Evolutionary conservation across 2,888 invertebrate genomes (phyloP).

Genomic region (Drosophila helvetica): DNA sequence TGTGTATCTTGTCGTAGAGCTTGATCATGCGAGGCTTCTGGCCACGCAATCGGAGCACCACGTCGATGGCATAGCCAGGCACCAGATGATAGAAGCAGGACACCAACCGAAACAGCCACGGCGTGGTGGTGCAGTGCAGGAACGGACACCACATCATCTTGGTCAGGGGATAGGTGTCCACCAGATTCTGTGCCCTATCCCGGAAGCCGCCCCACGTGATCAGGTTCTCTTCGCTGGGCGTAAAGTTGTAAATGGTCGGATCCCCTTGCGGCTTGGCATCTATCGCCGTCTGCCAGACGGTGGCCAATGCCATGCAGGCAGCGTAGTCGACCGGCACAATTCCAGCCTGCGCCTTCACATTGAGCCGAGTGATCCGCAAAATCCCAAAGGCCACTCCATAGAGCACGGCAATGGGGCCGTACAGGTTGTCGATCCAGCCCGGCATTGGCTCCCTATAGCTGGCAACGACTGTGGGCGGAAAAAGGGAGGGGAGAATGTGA

Average conservation of each 20-base stretch:
- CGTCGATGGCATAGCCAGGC: slow-evolving; percentile 87
- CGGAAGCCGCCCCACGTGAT: slow-evolving; percentile 91
- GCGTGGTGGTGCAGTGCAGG: slow-evolving; percentile 84
- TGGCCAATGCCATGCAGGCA: slow-evolving; percentile 83
- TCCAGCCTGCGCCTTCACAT: slow-evolving; percentile 79
- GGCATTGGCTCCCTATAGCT: slow-evolving; percentile 85
- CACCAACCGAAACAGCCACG: slow-evolving; percentile 82
- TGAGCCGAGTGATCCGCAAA: slow-evolving; percentile 83
- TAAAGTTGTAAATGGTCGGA: slow-evolving; percentile 89
- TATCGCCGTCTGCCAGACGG: slow-evolving; percentile 84
- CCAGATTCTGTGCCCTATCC: slow-evolving; percentile 76
- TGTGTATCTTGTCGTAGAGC: slow-evolving; percentile 91
- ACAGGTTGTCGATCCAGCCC: slow-evolving; percentile 90
- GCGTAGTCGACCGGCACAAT: slow-evolving; percentile 84
- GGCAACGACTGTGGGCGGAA: slow-evolving; percentile 63
- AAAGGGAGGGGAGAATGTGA: neutral
- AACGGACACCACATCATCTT: slow-evolving; percentile 89
- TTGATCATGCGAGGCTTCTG: slow-evolving; percentile 86
- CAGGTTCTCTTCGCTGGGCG: slow-evolving; percentile 91
- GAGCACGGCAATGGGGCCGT: slow-evolving; percentile 85
- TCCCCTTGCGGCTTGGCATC: neutral
- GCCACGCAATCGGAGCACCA: slow-evolving; percentile 70
- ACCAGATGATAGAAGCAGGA: slow-evolving; percentile 87
- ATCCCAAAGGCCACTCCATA: slow-evolving; percentile 86
- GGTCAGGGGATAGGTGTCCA: slow-evolving; percentile 86